Evolutionary conservation across 23 tunicate species (phyloP), one percentile per base, ranked within the genome.

Genomic region (Corella eumyota): DNA sequence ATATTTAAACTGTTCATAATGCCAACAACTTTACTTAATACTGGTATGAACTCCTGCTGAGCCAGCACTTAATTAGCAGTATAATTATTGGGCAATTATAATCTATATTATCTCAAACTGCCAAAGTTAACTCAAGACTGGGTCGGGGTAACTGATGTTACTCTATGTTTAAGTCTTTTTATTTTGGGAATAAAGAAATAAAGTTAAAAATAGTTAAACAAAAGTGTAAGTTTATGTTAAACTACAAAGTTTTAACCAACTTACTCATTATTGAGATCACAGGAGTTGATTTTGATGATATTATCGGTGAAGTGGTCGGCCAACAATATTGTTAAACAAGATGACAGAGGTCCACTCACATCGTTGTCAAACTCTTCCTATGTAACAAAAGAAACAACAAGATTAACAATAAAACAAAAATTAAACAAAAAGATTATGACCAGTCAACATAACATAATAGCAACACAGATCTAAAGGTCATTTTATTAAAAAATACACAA

Each of bases 301-400:
- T 60, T 33, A 25, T 75, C 60, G 32, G 57, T 29, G 73, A 84
- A 84, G 33, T 84, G 81, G 26, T 75, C 83, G 9, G 76, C 36
- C 3, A 84, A 55, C 7, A 84, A 56, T 22, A 53, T 49, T 19
- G 75, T 80, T n/a, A 84, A 61, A 54, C 94, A 84, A 7, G 83
- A 75, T 26, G 94, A 72, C 1, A 84, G 64, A 17, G 94, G 94
- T 2, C 63, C 35, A 37, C 78, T 75, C 36, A 84, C 48, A 9
- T 84, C 94, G 11, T 48, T 69, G 73, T 84, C 94, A 57, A 84
- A 84, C 45, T 84, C 94, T 36, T 84, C 94, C 67, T 75, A 38
- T 13, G 25, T 15, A 53, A n/a, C 59, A 22, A 19, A 13, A 25
- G 13, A 13, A 59, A 20, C 64, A 25, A 13, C 25, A 59, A 59